These are phyloP conservation scores for Troides aeacus DNA, from an alignment of 2,888 invertebrate genomes.

Conservation along the genomic window DNA sequence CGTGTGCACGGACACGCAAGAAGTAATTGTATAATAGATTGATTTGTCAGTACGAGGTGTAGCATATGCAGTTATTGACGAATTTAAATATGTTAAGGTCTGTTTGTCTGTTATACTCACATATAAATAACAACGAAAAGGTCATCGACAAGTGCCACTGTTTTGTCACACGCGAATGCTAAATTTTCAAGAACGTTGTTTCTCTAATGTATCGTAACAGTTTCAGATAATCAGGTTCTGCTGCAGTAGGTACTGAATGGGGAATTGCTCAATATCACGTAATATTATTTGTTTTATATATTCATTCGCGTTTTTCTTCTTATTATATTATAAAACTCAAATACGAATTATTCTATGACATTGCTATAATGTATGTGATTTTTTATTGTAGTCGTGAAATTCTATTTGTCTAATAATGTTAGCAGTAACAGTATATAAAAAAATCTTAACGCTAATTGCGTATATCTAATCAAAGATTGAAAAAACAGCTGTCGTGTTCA, in stretches of 20 bases:
- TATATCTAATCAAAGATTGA: slow-evolving; percentile 8
- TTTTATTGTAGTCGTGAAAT: not conserved
- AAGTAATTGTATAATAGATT: slow-evolving; percentile 45
- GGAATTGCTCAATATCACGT: no score
- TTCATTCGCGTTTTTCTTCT: no score
- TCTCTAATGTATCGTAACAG: no score
- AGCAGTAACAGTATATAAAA: not conserved
- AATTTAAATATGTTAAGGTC: slow-evolving; percentile 26
- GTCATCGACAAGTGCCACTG: slow-evolving; percentile 14
- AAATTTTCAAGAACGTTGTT: not conserved
- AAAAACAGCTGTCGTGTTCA: slow-evolving; percentile 3
- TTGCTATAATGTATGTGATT: not conserved
- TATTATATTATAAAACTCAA: no score
- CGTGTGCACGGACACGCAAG: slow-evolving; percentile 50
- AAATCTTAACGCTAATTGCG: not conserved
- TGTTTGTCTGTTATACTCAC: slow-evolving; percentile 10
- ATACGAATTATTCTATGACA: not conserved
- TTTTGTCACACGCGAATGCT: slow-evolving; percentile 6
- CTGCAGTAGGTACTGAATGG: no score
- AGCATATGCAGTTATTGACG: slow-evolving; percentile 5
- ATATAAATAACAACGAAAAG: slow-evolving; percentile 11
- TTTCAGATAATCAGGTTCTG: no score
- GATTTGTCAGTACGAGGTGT: slow-evolving; percentile 5
- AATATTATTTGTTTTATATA: no score
- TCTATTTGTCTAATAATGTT: not conserved